Conservation (phyloP, 2,888 invertebrate species). For the Rotaria macrura region DNA sequence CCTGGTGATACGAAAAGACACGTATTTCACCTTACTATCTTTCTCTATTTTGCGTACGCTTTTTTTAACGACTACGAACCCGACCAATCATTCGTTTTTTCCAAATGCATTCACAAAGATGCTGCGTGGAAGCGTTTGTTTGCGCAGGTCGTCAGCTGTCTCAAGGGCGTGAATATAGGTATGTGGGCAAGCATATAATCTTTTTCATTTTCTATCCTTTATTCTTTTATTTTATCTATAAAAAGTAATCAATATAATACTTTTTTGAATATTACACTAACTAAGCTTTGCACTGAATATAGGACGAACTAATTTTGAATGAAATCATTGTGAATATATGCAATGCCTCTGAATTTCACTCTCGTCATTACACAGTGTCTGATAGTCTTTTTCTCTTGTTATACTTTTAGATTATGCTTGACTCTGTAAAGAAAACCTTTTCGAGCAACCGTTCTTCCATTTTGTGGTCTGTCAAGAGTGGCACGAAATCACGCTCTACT, state of each 20-base stretch:
- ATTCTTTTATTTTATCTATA: background rate
- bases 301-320: background rate
- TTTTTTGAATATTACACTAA: background rate
- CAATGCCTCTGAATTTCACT: background rate
- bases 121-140: background rate
- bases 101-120: background rate
- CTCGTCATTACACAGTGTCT: background rate
- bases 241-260: background rate
- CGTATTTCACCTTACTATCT: background rate
- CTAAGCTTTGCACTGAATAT: background rate
- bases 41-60: background rate
- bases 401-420: background rate
- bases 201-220: background rate
- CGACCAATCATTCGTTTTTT: background rate
- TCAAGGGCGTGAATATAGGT: background rate
- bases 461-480: constrained; percentile 3
- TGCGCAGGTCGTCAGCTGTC: background rate
- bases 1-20: background rate
- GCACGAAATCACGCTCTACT: background rate
- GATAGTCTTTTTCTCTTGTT: background rate
- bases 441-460: background rate
- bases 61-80: background rate
- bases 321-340: background rate
- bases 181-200: background rate
- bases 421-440: background rate